A percentile compares a stretch with the other conserved stretches of the same genome.
Evolutionary conservation across 2,113 vertebrate species (phyloP).

Genomic region (Brachyhypopomus occidentalis): DNA sequence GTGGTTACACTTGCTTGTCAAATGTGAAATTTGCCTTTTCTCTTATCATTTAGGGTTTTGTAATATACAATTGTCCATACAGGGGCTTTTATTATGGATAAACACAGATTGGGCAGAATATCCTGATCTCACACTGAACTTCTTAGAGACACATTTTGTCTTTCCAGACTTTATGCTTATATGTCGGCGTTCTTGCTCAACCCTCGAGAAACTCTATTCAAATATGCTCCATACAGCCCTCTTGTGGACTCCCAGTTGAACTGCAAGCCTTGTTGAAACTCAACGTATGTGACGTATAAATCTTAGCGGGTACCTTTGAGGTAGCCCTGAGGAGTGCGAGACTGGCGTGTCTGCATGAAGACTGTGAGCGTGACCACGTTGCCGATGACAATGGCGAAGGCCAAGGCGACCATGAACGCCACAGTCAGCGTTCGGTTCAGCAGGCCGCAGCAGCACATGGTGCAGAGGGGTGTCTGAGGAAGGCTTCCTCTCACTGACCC

Average conservation of each 20-base stretch:
- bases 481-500: conserved; percentile 27
- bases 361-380: conserved; percentile 80
- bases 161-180: not conserved
- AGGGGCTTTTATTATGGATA: not conserved
- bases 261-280: not conserved
- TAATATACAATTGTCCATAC: not conserved
- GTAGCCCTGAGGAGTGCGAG: conserved; percentile 79
- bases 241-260: not conserved
- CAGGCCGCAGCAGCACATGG: conserved; percentile 72
- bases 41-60: not conserved
- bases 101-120: not conserved
- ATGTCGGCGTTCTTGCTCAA: too few species aligned
- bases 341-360: conserved; percentile 76
- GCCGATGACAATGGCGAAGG: conserved; percentile 76
- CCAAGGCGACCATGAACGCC: conserved; percentile 77
- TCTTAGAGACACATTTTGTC: not conserved
- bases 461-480: conserved; percentile 68
- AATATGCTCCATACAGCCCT: not conserved
- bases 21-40: not conserved
- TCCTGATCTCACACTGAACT: not conserved
- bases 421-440: conserved; percentile 69
- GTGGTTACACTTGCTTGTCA: not conserved
- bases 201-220: not conserved
- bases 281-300: not conserved
- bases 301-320: conserved; percentile 72